Base-by-base conservation (phyloP, 2,888 invertebrate genomes). In the Itoplectis maculator region DNA sequence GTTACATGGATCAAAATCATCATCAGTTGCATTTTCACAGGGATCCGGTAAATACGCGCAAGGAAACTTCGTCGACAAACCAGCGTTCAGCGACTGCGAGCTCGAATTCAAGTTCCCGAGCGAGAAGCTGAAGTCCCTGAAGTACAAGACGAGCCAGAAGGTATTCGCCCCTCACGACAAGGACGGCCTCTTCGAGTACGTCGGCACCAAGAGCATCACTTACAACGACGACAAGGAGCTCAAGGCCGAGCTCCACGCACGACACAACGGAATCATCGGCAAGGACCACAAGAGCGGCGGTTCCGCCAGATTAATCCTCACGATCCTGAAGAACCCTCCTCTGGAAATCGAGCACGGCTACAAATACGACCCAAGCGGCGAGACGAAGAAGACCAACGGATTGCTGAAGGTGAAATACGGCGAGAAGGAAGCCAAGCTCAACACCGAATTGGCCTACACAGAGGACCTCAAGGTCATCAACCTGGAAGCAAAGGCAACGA, bases 41-140 rank as follows among this genome's bases (percentile, higher is more conserved):
- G 78, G 84, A 15, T 65, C 83, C n/a, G 89, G 88, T 8, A 85
- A 86, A 29, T 84, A 76, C 13, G 73, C 59, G 0, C 54, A 40
- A 1, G 91, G 91, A 11, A 87, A 89, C 54, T 2, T 92, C 0
- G 89, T 93, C 0, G 92, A 92, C 2, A 92, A 90, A 85, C 94
- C 95, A 42, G 90, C 90, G 37, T 89, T 93, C 2, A 93, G 94
- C n/a, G 94, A 95, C 37, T 82, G 93, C 49, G 91, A 93, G 0
- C 20, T 95, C 0, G 93, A 94, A 4, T 8, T 95, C 0, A 93
- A 94, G 20, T 89, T 95, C 23, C 95, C 96, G 0, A 93, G 94
- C 70, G 94, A 95, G 0, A 94, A 94, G 49, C 92, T 95, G 0
- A 95, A 95, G 75, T 94, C 94, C 83, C 87, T 96, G 61, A 95